Conservation (phyloP, 2,113 vertebrate genomes). For the Circaetus cinerascens region DNA sequence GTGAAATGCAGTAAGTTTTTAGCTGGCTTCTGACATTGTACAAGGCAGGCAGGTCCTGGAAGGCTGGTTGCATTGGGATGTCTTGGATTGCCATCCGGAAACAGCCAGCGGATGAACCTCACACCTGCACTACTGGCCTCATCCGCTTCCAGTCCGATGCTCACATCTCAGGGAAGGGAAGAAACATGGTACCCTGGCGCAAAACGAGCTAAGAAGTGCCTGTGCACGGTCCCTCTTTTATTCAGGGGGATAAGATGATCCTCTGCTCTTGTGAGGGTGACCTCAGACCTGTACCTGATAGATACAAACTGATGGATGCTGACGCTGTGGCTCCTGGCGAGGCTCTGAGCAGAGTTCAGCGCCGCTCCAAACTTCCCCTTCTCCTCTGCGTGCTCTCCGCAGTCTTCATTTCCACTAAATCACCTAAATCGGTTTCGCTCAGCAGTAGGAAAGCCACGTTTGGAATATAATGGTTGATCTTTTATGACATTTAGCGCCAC, state of each 20-base stretch:
- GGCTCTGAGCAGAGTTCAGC: background rate
- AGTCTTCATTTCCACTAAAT: conserved; percentile 34
- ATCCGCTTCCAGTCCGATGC: accelerated
- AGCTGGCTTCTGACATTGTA: background rate
- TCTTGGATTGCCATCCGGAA: background rate
- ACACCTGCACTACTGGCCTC: background rate
- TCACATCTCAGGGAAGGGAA: accelerated
- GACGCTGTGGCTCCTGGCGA: accelerated
- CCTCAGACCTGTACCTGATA: accelerated
- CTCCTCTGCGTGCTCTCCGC: background rate
- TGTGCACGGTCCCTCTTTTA: accelerated
- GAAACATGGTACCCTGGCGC: accelerated
- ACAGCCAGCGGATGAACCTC: background rate
- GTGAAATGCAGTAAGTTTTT: background rate
- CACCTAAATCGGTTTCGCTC: background rate
- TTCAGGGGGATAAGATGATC: background rate
- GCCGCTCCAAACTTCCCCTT: background rate
- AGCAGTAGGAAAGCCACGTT: background rate
- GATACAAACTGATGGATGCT: background rate
- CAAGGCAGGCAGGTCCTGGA: background rate
- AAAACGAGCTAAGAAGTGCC: background rate
- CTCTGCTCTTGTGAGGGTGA: accelerated
- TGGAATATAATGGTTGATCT: conserved; percentile 14
- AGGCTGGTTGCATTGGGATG: background rate
- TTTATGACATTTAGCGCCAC: conserved; percentile 58